Base-by-base conservation (phyloP, 2,888 invertebrate species). In the Phragmatobia fuliginosa region DNA sequence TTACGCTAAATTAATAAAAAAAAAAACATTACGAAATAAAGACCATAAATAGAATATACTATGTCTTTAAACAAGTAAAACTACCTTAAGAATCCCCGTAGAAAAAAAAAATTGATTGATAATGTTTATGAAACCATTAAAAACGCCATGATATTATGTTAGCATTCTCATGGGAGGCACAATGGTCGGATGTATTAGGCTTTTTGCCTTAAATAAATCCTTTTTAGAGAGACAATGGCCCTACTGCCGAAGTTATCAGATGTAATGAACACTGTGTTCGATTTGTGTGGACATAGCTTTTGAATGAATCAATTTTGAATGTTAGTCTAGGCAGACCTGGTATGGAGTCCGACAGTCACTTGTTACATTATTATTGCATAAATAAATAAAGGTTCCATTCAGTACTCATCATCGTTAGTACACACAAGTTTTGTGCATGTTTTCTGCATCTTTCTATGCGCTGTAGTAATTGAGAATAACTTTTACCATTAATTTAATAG, bases 151-250 rank as follows among this genome's bases (percentile, higher is more conserved):
- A 76, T 73, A 79, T 80, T 87, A 87, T 82, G 75, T 72, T 73
- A 71, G 75, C 36, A 82, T 82, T 82, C 87, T 82, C 87, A 87
- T 86, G 83, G 74, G 69, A 63, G 68, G 70, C 73, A 93, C 94
- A 93, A 93, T 93, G 85, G 92, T 93, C 88, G 93, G 92, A 93
- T 92, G 92, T 91, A 89, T 92, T 90, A 85, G 88, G 81, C 87
- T 92, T 93, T 94, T 94, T 93, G 93, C 91, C 87, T 87, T 86
- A 84, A 90, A 91, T 90, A 92, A 91, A 92, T 91, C 90, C 91
- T 88, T 92, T 93, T 89, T 88, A 71, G 85, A 83, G 81, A 92
- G 88, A 94, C 94, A 94, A 94, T 94, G 88, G 94, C 83, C 87
- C 85, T 87, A 82, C 86, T 87, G 87, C 81, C 80, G 83, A 87